A percentile compares a stretch with the other conserved stretches of the same genome.
Conservation (phyloP, 92 coral and sea anemone species). For the Scolanthus callimorphus region DNA sequence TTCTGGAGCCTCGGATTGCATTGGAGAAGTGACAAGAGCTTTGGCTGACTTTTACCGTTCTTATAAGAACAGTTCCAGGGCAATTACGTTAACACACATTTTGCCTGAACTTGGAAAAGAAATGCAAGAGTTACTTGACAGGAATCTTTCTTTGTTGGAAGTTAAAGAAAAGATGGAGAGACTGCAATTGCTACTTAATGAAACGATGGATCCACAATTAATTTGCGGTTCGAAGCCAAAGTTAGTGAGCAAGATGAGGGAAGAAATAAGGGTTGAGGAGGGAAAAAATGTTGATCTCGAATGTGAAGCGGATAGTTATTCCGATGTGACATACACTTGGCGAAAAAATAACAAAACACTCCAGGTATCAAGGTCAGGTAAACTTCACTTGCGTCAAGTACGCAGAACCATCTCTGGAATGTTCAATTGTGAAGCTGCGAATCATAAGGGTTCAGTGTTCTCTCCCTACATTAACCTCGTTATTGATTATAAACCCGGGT, state of each 20-base stretch:
- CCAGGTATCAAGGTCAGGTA: conserved; percentile 19
- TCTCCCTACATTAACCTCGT: conserved; percentile 19
- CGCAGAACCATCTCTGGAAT: conserved; percentile 14
- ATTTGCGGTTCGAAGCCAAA: conserved; percentile 30
- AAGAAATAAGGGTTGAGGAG: conserved; percentile 5
- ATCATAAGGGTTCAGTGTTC: conserved; percentile 30
- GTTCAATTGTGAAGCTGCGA: conserved; percentile 36
- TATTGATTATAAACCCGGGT: conserved; percentile 18
- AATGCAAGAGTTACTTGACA: conserved; percentile 7
- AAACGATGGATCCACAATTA: conserved; percentile 21
- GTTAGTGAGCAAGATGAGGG: conserved; percentile 5
- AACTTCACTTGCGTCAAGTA: conserved; percentile 12
- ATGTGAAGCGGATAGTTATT: conserved; percentile 24
- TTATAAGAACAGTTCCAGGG: conserved; percentile 6
- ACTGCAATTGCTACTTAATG: conserved; percentile 11
- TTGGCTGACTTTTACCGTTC: conserved; percentile 20
- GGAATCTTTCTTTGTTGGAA: conserved; percentile 5
- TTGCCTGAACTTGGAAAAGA: conserved; percentile 2
- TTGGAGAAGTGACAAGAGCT: conserved; percentile 20
- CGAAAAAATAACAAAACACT: conserved; percentile 12
- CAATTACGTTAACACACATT: conserved; percentile 6
- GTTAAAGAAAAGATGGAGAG: conserved; percentile 9
- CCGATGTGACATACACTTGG: conserved; percentile 36
- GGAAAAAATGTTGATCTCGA: conserved; percentile 18
- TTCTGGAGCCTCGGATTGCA: conserved; percentile 34